These are phyloP conservation scores for Hyles lineata DNA, from an alignment of 2,888 invertebrate species.

Conservation along the genomic window DNA sequence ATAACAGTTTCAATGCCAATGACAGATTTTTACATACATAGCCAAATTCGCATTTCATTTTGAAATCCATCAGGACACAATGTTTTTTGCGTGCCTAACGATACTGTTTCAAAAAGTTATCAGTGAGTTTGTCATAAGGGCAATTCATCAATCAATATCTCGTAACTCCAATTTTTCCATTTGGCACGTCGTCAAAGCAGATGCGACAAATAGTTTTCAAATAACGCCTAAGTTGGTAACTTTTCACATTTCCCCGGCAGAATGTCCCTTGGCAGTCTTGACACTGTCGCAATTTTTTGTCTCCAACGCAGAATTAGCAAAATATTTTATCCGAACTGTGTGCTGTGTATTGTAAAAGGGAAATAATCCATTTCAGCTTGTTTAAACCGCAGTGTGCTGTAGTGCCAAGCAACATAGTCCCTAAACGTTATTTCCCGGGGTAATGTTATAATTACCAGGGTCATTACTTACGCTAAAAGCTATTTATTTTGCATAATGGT, in stretches of 20 bases:
- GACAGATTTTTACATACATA: no score
- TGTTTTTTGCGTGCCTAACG: conserved; percentile 9
- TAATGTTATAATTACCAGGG: conserved; percentile 63
- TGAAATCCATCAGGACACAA: background rate
- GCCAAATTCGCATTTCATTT: background rate
- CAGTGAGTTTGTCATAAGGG: conserved; percentile 15
- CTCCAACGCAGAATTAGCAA: conserved; percentile 59
- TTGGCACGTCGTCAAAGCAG: conserved; percentile 74
- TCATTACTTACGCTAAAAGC: conserved; percentile 68
- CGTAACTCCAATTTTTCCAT: conserved; percentile 65
- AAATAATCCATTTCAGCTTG: conserved; percentile 19
- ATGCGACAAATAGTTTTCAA: conserved; percentile 71
- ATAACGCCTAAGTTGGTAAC: conserved; percentile 77
- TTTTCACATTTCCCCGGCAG: conserved; percentile 76
- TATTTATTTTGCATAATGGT: conserved; percentile 77
- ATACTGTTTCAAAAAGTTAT: conserved; percentile 26
- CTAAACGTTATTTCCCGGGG: conserved; percentile 51
- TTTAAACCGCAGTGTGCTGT: conserved; percentile 19
- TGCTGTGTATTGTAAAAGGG: background rate
- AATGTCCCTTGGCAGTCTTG: conserved; percentile 55
- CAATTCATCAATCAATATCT: conserved; percentile 28
- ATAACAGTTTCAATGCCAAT: background rate
- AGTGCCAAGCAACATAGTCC: conserved; percentile 14
- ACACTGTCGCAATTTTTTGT: conserved; percentile 67
- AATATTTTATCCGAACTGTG: conserved; percentile 47